Evolutionary conservation across 2,113 vertebrate species (phyloP).

Genomic region (Pseudolaguvia tuberculata): DNA sequence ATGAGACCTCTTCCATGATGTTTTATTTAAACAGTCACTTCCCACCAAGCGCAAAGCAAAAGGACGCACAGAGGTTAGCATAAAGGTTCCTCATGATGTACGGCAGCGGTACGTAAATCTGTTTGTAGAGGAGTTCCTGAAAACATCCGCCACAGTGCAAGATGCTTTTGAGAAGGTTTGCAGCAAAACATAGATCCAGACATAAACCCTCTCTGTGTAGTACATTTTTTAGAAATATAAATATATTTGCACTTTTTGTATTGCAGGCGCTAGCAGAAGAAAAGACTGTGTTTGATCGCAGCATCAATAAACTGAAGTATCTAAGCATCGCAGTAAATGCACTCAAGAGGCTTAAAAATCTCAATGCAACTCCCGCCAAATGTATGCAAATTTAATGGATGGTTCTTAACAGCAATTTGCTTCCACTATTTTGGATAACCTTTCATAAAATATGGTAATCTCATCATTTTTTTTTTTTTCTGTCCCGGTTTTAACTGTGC

Average conservation of each 20-base stretch:
- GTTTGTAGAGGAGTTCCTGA: constrained; percentile 74
- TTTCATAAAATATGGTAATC: constrained; percentile 23
- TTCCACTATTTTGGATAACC: constrained; percentile 4
- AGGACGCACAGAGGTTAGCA: constrained; percentile 48
- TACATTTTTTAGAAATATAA: neutral
- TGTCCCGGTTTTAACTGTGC: constrained; percentile 31
- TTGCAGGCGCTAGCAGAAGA: constrained; percentile 75
- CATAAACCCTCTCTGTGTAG: neutral
- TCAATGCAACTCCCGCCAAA: constrained; percentile 55
- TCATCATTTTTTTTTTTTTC: neutral
- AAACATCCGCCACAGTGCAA: constrained; percentile 63
- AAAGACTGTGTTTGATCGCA: constrained; percentile 70
- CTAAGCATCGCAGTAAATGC: constrained; percentile 74
- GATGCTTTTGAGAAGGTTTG: constrained; percentile 78
- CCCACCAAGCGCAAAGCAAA: constrained; percentile 55
- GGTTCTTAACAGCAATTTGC: constrained; percentile 18
- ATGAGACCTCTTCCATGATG: neutral
- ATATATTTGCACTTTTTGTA: neutral
- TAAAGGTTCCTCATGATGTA: constrained; percentile 72
- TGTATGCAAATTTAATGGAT: constrained; percentile 50
- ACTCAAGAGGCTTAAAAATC: constrained; percentile 74
- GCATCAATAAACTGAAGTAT: constrained; percentile 75
- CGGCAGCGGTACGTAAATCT: constrained; percentile 70
- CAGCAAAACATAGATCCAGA: neutral
- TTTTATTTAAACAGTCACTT: constrained; percentile 48